phyloP scores from a whole-genome alignment of 2,113 vertebrate species.

The Daphoenositta chrysoptera region DNA sequence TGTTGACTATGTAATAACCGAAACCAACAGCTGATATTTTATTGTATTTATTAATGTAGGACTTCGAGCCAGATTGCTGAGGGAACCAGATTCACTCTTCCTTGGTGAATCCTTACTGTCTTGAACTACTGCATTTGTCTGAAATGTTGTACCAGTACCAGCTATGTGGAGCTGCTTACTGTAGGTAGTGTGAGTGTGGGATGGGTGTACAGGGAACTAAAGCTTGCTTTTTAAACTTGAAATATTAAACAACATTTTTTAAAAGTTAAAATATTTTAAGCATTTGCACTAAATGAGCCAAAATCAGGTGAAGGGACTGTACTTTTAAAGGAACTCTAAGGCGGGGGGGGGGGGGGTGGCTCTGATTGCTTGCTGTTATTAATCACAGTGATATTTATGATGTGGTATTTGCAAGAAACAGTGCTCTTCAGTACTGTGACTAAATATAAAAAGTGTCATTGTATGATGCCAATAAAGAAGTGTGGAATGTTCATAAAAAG shows the following conservation, averaged over 20 bases:
- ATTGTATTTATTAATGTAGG: not conserved
- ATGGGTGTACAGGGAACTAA: not conserved
- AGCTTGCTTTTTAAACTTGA: not conserved
- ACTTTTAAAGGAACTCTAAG: not conserved
- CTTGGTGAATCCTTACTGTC: not conserved
- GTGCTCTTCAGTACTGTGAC: not conserved
- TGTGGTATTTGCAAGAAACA: not conserved
- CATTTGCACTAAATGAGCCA: not conserved
- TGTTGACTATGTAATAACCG: not conserved
- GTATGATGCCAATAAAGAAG: not conserved
- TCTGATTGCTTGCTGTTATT: not conserved
- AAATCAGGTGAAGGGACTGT: not conserved
- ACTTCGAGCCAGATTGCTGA: not conserved
- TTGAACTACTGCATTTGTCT: not conserved
- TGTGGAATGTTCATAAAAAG: not conserved
- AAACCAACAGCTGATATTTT: not conserved
- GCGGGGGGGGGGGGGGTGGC: too few relatives aligned
- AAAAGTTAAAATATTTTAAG: not conserved
- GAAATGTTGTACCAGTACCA: not conserved
- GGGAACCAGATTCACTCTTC: not conserved
- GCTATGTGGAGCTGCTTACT: not conserved
- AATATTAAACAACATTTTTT: not conserved
- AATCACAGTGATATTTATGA: not conserved
- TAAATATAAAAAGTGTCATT: not conserved
- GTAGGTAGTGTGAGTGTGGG: not conserved